These are phyloP conservation scores for Lepus americanus DNA, from an alignment of 2,113 vertebrate genomes.

Conservation along the genomic window DNA sequence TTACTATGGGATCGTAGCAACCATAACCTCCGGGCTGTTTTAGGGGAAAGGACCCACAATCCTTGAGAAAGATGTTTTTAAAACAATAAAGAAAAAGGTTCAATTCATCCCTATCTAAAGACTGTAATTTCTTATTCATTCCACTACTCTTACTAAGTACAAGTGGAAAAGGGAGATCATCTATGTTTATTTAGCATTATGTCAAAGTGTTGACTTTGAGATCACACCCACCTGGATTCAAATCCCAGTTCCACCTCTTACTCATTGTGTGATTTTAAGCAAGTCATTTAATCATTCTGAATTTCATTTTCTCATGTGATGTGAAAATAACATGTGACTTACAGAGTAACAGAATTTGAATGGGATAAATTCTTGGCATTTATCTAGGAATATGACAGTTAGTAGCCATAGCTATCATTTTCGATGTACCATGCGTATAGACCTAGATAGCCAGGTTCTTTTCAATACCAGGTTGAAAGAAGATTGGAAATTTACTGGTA, in stretches of 20 bases:
- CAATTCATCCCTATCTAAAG: background rate
- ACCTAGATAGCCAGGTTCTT: background rate
- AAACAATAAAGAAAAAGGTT: background rate
- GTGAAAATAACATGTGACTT: background rate
- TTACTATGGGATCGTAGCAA: background rate
- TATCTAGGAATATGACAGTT: background rate
- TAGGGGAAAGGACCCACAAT: background rate
- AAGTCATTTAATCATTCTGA: background rate
- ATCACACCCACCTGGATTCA: background rate
- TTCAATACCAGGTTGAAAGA: conserved; percentile 46
- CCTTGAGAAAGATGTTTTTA: background rate
- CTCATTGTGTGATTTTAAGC: background rate
- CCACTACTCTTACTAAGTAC: background rate
- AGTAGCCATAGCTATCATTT: background rate
- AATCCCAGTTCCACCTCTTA: background rate
- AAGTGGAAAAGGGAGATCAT: background rate
- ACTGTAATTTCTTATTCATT: conserved; percentile 6
- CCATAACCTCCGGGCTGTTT: background rate
- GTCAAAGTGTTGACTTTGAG: background rate
- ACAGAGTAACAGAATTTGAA: background rate
- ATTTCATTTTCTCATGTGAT: conserved; percentile 7
- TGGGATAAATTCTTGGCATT: background rate
- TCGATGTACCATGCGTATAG: background rate
- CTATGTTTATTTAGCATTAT: background rate
- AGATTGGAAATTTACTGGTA: conserved; percentile 25